Percentiles rank a stretch among this genome's conserved stretches.
Conservation (phyloP, 2,888 invertebrate genomes). For the Halictus ligatus region DNA sequence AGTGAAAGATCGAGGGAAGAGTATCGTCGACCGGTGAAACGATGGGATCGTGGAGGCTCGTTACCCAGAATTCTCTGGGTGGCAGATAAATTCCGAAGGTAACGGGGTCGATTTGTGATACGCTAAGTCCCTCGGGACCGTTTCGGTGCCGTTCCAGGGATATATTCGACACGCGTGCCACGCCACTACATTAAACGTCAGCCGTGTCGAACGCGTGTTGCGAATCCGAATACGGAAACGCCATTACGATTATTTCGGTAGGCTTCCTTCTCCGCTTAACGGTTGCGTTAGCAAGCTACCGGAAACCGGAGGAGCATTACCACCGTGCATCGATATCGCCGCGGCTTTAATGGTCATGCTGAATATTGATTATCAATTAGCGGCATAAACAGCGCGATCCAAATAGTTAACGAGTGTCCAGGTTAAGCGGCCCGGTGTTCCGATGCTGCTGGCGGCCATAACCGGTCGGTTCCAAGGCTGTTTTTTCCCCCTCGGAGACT, state of each 20-base stretch:
- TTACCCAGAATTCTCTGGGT: background rate
- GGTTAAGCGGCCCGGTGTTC: slow-evolving; percentile 27
- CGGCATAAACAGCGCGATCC: slow-evolving; percentile 69
- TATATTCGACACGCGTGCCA: slow-evolving; percentile 47
- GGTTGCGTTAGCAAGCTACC: slow-evolving; percentile 44
- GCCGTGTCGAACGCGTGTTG: slow-evolving; percentile 56
- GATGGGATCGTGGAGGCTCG: background rate
- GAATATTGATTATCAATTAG: slow-evolving; percentile 77
- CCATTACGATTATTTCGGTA: slow-evolving; percentile 58
- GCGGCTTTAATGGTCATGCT: slow-evolving; percentile 65
- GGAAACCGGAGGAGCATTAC: slow-evolving; percentile 51
- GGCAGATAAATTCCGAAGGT: background rate
- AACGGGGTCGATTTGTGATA: slow-evolving; percentile 6
- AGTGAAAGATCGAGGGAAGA: background rate
- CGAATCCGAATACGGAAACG: slow-evolving; percentile 53
- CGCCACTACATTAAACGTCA: slow-evolving; percentile 55
- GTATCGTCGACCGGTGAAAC: background rate
- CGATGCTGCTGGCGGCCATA: slow-evolving; percentile 2
- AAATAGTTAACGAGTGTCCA: slow-evolving; percentile 69
- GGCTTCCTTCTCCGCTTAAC: slow-evolving; percentile 58
- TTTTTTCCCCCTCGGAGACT: background rate
- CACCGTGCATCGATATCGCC: slow-evolving; percentile 52
- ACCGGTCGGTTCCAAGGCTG: background rate
- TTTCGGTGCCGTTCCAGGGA: background rate
- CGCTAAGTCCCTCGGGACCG: background rate